Conservation (phyloP, 2,888 invertebrate species). For the Luffia ferchaultella region DNA sequence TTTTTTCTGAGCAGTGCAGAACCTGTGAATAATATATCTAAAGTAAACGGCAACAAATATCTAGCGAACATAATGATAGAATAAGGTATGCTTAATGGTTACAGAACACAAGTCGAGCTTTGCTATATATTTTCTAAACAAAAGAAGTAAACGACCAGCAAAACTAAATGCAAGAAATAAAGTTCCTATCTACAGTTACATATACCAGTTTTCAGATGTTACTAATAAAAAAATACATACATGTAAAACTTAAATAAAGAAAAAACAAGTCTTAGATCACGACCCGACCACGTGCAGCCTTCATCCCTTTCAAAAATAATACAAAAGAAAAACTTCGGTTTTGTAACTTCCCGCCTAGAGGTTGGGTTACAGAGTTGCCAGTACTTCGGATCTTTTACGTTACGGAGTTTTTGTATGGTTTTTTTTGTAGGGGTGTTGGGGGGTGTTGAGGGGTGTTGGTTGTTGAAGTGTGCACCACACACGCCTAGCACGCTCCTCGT, state of each 20-base stretch:
- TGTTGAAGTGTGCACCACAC: slow-evolving; percentile 31
- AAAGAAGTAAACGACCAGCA: too few species aligned
- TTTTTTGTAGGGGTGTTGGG: slow-evolving; percentile 4
- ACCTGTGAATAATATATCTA: too few species aligned
- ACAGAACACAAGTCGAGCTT: too few species aligned
- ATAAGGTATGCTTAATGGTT: too few species aligned
- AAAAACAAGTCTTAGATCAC: slow-evolving; percentile 48
- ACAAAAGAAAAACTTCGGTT: slow-evolving; percentile 37
- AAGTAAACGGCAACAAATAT: too few species aligned
- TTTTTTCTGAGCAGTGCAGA: too few species aligned
- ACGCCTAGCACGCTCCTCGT: slow-evolving; percentile 23
- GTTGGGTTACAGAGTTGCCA: slow-evolving; percentile 40
- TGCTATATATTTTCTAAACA: too few species aligned
- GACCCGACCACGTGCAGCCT: slow-evolving; percentile 59
- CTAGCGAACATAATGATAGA: too few species aligned
- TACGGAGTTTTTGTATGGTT: slow-evolving; percentile 7
- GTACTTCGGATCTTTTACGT: neutral
- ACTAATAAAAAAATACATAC: too few species aligned
- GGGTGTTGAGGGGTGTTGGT: slow-evolving; percentile 15
- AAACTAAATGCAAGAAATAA: too few species aligned
- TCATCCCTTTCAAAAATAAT: slow-evolving; percentile 34
- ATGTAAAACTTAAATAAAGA: slow-evolving; percentile 51
- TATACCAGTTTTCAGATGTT: too few species aligned
- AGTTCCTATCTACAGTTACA: too few species aligned
- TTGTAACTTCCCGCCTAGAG: slow-evolving; percentile 39